phyloP scores from a whole-genome alignment of 2,113 vertebrate species.

The Vidua macroura region DNA sequence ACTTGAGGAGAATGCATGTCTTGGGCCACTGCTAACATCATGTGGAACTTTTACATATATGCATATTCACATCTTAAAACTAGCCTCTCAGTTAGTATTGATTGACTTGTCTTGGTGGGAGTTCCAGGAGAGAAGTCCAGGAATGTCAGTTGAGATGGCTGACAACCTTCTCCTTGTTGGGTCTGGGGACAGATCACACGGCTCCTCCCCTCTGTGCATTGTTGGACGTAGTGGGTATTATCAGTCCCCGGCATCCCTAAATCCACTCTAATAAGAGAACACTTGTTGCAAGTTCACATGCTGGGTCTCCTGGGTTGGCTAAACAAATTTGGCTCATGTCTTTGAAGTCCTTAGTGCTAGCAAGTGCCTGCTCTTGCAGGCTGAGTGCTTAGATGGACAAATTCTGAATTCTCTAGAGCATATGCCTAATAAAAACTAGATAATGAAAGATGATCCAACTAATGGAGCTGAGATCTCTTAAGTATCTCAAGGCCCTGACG shows the following conservation, averaged over 20 bases:
- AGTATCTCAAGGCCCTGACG: constrained; percentile 39
- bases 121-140: neutral
- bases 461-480: constrained; percentile 11
- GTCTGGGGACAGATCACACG: neutral
- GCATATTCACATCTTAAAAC: neutral
- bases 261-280: neutral
- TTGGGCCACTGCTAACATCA: neutral
- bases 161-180: neutral
- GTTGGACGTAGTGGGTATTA: neutral
- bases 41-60: neutral
- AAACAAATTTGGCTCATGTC: neutral
- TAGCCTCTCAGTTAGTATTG: neutral
- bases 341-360: neutral
- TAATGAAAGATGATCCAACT: constrained; percentile 55
- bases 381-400: neutral
- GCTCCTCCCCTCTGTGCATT: neutral
- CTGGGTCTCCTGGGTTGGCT: neutral
- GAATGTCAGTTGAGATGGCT: neutral
- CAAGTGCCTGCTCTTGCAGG: neutral
- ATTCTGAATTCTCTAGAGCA: constrained; percentile 14
- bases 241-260: neutral
- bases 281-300: neutral
- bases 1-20: neutral
- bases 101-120: neutral
- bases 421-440: constrained; percentile 26